These are phyloP conservation scores for Uropsilus gracilis DNA, from an alignment of 2,113 vertebrate species.

Conservation along the genomic window DNA sequence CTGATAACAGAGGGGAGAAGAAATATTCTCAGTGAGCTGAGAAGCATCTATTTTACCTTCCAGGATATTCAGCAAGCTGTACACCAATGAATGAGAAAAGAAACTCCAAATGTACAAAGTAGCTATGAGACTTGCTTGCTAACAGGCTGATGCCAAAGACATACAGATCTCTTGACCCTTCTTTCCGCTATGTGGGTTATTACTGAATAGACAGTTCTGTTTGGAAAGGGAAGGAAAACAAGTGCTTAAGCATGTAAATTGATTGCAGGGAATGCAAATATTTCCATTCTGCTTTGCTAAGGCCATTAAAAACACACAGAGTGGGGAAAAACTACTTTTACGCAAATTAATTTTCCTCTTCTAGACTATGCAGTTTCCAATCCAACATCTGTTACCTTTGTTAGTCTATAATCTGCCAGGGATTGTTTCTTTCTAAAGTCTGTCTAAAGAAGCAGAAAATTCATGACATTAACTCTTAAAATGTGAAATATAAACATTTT, in stretches of 20 bases:
- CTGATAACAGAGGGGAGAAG: neutral
- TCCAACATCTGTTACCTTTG: constrained; percentile 67
- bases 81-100: neutral
- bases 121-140: neutral
- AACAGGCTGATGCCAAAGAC: neutral
- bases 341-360: constrained; percentile 62
- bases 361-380: constrained; percentile 50
- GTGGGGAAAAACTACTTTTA: neutral
- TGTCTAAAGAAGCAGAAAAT: neutral
- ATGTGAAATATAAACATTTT: neutral
- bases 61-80: constrained; percentile 14
- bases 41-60: neutral
- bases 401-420: neutral
- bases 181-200: neutral
- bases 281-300: constrained; percentile 42
- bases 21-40: neutral
- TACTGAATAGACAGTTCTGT: neutral
- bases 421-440: neutral
- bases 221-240: constrained; percentile 32
- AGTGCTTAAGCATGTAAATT: neutral
- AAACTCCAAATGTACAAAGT: neutral
- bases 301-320: neutral
- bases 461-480: constrained; percentile 40
- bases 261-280: constrained; percentile 32
- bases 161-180: neutral